Conservation (phyloP, 2,113 vertebrate species). For the Regulus satrapa region DNA sequence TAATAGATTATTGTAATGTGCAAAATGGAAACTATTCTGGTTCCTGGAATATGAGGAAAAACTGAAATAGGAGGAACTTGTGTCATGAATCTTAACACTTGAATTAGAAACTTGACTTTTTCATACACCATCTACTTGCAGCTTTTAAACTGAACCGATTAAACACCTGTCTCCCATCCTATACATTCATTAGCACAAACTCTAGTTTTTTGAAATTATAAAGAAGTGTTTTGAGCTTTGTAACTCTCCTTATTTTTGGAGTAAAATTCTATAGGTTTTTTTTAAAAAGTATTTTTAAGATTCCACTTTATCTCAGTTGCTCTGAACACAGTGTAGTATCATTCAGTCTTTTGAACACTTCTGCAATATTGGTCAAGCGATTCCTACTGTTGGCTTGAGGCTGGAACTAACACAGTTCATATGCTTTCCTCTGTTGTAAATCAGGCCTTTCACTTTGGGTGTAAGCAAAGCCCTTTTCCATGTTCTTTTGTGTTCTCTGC, state of each 20-base stretch:
- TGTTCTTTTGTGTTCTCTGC: not conserved
- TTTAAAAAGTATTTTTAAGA: not conserved
- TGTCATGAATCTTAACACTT: not conserved
- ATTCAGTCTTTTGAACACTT: not conserved
- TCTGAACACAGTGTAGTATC: not conserved
- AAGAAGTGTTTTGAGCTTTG: not conserved
- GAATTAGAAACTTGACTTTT: not conserved
- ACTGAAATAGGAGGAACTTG: not conserved
- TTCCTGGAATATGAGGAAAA: not conserved
- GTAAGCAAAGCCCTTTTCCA: not conserved
- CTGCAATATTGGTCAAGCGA: not conserved
- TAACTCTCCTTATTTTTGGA: not conserved
- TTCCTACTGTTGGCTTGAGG: not conserved
- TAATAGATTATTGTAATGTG: not conserved
- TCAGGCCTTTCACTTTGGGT: not conserved
- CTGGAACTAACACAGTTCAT: not conserved
- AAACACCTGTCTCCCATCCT: not conserved
- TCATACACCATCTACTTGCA: not conserved
- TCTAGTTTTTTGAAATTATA: not conserved
- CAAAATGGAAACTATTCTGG: not conserved
- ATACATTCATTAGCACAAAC: not conserved
- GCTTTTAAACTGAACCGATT: not conserved
- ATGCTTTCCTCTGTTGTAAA: not conserved
- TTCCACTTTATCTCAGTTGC: not conserved
- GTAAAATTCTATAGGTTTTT: not conserved